A percentile compares a stretch with the other conserved stretches of the same genome.
Conservation (phyloP, 2,888 invertebrate species). For the Cenopis cana region DNA sequence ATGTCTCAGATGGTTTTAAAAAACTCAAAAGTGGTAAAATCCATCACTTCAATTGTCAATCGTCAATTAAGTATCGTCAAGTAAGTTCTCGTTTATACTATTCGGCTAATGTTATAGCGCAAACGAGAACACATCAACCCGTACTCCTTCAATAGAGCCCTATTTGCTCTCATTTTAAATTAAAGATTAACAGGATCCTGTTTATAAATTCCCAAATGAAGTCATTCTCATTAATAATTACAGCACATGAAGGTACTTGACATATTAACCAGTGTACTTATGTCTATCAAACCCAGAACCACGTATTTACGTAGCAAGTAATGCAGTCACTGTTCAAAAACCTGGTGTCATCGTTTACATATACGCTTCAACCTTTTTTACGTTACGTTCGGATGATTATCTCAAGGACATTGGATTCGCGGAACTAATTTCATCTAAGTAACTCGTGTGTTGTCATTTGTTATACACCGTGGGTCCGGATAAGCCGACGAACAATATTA, state of each 20-base stretch:
- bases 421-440: conserved; percentile 31
- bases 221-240: neutral
- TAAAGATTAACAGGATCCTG: neutral
- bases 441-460: conserved; percentile 5
- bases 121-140: neutral
- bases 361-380: conserved; percentile 29
- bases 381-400: conserved; percentile 6
- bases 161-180: neutral
- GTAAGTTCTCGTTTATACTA: neutral
- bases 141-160: neutral
- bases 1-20: too few species aligned
- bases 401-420: conserved; percentile 30
- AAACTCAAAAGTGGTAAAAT: too few species aligned
- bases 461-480: too few species aligned
- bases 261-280: neutral
- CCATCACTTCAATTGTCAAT: neutral
- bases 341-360: neutral
- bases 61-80: neutral
- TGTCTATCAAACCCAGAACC: neutral
- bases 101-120: neutral
- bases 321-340: neutral
- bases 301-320: neutral
- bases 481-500: too few species aligned
- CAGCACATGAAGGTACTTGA: neutral
- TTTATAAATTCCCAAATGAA: neutral